phyloP scores from a whole-genome alignment of 1,140 invertebrate species.

The Rhizoglyphus robini region DNA sequence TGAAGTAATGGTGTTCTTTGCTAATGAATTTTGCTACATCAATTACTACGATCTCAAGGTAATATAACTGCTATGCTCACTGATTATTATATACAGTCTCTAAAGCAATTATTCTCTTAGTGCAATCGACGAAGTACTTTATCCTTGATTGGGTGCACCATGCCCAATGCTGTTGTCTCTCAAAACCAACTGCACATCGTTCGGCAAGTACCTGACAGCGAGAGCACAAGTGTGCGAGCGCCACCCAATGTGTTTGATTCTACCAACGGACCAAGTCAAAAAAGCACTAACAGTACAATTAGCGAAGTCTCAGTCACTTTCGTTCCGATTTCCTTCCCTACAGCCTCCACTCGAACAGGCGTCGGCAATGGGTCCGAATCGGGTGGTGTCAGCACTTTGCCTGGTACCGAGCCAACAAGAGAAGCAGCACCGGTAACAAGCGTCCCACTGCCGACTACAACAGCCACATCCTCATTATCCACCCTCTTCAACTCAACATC shows the following conservation, averaged over 20 bases:
- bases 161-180: background rate
- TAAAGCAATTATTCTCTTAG: background rate
- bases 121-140: background rate
- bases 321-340: too few species aligned
- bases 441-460: background rate
- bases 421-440: background rate
- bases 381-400: background rate
- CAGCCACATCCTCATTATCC: background rate
- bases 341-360: too few species aligned
- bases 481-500: background rate
- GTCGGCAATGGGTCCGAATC: too few species aligned
- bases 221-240: too few species aligned
- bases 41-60: background rate
- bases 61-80: background rate
- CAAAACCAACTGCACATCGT: background rate
- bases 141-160: background rate
- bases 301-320: too few species aligned
- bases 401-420: background rate
- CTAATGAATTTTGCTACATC: background rate
- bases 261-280: too few species aligned
- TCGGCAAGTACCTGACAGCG: background rate
- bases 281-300: too few species aligned
- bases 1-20: slow-evolving; percentile 1
- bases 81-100: background rate
- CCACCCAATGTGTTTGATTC: too few species aligned